A percentile compares a stretch with the other conserved stretches of the same genome.
These are phyloP conservation scores for Enteromius anoplus DNA, from an alignment of 2,797 vertebrate genomes.

Conservation along the genomic window DNA sequence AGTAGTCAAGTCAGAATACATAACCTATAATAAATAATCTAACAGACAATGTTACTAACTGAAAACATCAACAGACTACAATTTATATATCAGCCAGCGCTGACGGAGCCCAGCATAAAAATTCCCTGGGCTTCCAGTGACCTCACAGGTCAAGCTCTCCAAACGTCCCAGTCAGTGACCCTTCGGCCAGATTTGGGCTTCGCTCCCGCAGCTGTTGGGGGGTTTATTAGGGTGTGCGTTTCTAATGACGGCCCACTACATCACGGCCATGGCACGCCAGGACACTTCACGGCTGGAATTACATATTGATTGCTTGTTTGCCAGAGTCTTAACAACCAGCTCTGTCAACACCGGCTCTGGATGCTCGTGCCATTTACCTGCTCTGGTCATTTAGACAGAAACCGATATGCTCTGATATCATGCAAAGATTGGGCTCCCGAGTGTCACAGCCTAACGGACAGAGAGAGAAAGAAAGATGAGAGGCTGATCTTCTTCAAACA, in stretches of 20 bases:
- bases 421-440: neutral
- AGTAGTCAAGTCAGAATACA: no score
- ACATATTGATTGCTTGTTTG: slow-evolving; percentile 64
- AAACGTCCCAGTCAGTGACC: slow-evolving; percentile 22
- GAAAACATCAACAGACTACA: no score
- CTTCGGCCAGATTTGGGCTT: slow-evolving; percentile 26
- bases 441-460: slow-evolving; percentile 18
- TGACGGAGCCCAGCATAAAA: slow-evolving; percentile 30
- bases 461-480: neutral
- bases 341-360: slow-evolving; percentile 54
- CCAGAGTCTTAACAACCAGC: slow-evolving; percentile 60
- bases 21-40: no score
- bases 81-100: neutral
- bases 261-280: slow-evolving; percentile 52
- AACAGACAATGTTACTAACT: no score
- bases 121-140: neutral
- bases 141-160: neutral
- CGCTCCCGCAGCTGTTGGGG: slow-evolving; percentile 28
- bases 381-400: slow-evolving; percentile 50
- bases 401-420: slow-evolving; percentile 42
- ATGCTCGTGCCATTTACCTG: slow-evolving; percentile 46
- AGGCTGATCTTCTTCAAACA: neutral
- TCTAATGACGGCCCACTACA: slow-evolving; percentile 26
- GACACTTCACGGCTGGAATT: slow-evolving; percentile 61
- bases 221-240: slow-evolving; percentile 15